Evolutionary conservation across 1,140 invertebrate species (phyloP).

Genomic region (Saccostrea cuccullata): DNA sequence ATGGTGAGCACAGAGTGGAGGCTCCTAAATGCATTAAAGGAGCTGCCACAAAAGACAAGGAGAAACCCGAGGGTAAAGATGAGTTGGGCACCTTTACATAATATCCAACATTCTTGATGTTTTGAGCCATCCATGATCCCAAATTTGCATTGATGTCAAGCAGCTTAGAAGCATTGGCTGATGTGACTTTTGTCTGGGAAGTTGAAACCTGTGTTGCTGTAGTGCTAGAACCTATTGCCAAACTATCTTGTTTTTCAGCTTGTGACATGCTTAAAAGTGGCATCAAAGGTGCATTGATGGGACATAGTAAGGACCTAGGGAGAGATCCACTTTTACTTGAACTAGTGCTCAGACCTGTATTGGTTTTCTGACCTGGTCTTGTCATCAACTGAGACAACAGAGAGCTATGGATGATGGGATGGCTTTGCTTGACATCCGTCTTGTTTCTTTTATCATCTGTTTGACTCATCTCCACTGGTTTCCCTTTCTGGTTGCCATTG

Average conservation of each 20-base stretch:
- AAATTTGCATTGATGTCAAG: neutral
- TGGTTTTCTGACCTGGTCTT: neutral
- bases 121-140: neutral
- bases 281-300: neutral
- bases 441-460: neutral
- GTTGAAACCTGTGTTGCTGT: neutral
- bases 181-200: neutral
- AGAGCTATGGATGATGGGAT: constrained; percentile 16
- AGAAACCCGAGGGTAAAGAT: neutral
- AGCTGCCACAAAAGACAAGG: neutral
- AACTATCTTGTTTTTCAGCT: neutral
- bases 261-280: neutral
- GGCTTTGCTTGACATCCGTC: constrained; percentile 4
- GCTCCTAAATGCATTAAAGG: neutral
- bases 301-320: neutral
- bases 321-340: neutral
- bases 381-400: constrained; percentile 15
- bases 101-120: neutral
- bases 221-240: neutral
- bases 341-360: neutral
- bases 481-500: neutral
- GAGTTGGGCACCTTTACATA: constrained; percentile 11
- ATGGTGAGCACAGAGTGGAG: neutral
- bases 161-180: neutral
- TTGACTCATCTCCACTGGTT: neutral